A percentile compares a stretch with the other conserved stretches of the same genome.
phyloP scores from a whole-genome alignment of 2,797 vertebrate species.

The Hapalemur alaotrensis region DNA sequence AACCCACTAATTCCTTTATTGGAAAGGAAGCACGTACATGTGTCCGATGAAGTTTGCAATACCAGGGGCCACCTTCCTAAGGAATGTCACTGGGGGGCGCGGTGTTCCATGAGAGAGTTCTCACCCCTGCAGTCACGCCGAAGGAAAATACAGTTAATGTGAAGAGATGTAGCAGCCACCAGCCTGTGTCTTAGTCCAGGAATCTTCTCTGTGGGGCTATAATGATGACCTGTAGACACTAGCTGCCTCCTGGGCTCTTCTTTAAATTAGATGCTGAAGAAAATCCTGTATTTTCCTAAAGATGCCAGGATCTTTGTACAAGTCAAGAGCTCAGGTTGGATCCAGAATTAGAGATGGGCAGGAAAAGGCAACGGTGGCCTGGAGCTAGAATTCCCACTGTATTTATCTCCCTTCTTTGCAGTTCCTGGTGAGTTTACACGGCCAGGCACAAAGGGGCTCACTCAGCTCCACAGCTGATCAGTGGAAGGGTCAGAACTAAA shows the following conservation, averaged over 20 bases:
- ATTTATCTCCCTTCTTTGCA: neutral
- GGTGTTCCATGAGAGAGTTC: neutral
- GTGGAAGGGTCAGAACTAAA: neutral
- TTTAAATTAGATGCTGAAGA: neutral
- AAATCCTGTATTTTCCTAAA: neutral
- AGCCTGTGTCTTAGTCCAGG: neutral
- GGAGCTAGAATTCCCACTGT: neutral
- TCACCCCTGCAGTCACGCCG: neutral
- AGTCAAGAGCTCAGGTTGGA: neutral
- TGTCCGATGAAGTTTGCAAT: slow-evolving; percentile 24
- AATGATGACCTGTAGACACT: neutral
- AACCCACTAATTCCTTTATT: slow-evolving; percentile 32
- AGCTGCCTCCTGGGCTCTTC: neutral
- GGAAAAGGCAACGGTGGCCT: neutral
- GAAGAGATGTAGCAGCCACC: neutral
- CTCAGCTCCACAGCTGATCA: neutral
- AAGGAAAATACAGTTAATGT: neutral
- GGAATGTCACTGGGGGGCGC: neutral
- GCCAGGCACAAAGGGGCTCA: neutral
- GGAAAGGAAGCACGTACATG: neutral
- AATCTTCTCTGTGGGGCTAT: neutral
- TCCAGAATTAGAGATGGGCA: neutral
- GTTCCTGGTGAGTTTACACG: neutral
- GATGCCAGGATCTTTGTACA: neutral
- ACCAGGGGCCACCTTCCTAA: neutral